Percentiles rank a stretch among this genome's conserved stretches.
These are phyloP conservation scores for Eilema depressum DNA, from an alignment of 2,888 invertebrate genomes.

Conservation along the genomic window DNA sequence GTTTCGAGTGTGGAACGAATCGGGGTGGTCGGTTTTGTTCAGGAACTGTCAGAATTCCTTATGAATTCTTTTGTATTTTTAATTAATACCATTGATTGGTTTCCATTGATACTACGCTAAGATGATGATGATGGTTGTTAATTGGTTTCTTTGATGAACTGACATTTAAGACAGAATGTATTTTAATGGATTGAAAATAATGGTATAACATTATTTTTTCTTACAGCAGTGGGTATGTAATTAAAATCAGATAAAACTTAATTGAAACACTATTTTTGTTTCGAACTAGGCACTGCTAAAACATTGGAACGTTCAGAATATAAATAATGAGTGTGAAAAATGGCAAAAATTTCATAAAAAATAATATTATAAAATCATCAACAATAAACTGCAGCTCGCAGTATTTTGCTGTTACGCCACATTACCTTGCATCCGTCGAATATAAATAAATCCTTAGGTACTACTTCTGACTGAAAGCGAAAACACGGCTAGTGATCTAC, in stretches of 20 bases:
- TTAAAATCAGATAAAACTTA: too few relatives aligned
- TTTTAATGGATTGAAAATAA: background rate
- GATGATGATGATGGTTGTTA: background rate
- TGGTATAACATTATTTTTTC: background rate
- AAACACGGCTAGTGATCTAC: background rate
- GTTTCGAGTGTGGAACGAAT: constrained; percentile 53
- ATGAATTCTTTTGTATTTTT: constrained; percentile 25
- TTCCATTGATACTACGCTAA: constrained; percentile 7
- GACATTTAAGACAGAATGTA: background rate
- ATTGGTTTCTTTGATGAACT: constrained; percentile 4
- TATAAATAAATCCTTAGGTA: too few relatives aligned
- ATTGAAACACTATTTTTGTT: background rate
- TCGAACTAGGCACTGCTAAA: background rate
- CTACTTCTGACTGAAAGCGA: background rate
- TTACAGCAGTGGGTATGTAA: background rate
- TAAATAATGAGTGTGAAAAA: background rate
- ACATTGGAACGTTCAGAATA: background rate
- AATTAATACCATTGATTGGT: constrained; percentile 30
- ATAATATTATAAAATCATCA: too few relatives aligned
- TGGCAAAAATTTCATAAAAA: too few relatives aligned
- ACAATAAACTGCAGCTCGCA: too few relatives aligned
- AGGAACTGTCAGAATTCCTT: constrained; percentile 49
- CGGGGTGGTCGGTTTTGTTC: constrained; percentile 69
- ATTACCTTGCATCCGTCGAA: too few relatives aligned
- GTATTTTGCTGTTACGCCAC: too few relatives aligned